Evolutionary conservation across 92 coral and sea anemone genomes (phyloP).

Genomic region (Phenganax stokvisi): DNA sequence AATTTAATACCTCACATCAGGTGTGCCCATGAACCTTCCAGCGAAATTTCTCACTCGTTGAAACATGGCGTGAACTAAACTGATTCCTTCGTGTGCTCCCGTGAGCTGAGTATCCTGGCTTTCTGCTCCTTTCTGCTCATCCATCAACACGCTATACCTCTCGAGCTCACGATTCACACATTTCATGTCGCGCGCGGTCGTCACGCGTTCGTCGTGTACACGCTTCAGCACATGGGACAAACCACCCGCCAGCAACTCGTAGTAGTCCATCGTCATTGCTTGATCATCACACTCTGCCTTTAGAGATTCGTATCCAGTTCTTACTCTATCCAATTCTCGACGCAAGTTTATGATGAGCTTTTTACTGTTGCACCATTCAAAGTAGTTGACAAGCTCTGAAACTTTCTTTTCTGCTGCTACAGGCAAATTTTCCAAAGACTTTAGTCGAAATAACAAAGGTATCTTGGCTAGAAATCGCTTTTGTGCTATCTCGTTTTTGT

Average conservation of each 20-base stretch:
- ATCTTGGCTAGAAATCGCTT: background rate
- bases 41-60: conserved; percentile 29
- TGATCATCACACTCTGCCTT: background rate
- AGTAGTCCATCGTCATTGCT: conserved; percentile 19
- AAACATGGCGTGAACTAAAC: conserved; percentile 27
- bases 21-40: background rate
- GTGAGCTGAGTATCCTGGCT: background rate
- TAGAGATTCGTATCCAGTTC: background rate
- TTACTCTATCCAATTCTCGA: background rate
- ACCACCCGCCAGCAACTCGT: conserved; percentile 24
- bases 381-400: background rate
- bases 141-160: conserved; percentile 21
- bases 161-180: conserved; percentile 21
- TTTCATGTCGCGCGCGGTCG: conserved; percentile 22
- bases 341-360: background rate
- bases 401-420: background rate
- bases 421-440: background rate
- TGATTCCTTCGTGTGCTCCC: conserved; percentile 9
- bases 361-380: background rate
- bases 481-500: background rate
- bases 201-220: conserved; percentile 7
- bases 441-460: background rate
- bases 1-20: background rate
- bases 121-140: conserved; percentile 14
- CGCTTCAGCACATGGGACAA: conserved; percentile 12